Conservation (phyloP, 2,797 vertebrate genomes). For the Pteropus rufus region DNA sequence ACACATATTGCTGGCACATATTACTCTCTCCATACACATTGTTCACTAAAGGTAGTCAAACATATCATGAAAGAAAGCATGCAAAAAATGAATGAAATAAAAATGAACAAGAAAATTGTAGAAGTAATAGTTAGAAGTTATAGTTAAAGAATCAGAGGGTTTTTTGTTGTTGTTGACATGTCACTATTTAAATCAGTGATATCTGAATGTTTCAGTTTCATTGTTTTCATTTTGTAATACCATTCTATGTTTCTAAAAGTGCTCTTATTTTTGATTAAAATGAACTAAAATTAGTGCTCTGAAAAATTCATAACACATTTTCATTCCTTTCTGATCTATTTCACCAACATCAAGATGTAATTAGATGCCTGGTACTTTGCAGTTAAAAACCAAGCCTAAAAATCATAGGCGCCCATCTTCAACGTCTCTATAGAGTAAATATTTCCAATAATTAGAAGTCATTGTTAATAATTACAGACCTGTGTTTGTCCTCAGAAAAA, state of each 20-base stretch:
- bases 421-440: not conserved
- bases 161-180: not conserved
- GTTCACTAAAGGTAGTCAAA: not conserved
- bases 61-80: not conserved
- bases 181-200: not conserved
- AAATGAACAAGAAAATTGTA: not conserved
- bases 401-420: not conserved
- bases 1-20: not conserved
- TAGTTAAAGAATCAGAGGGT: not conserved
- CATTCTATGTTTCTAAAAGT: not conserved
- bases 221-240: not conserved
- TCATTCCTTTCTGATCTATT: not conserved
- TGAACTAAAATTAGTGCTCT: not conserved
- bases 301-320: constrained; percentile 21
- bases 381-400: not conserved
- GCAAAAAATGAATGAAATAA: not conserved
- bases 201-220: not conserved
- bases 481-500: not conserved
- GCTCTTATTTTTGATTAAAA: constrained; percentile 30
- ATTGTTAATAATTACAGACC: not conserved
- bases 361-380: not conserved
- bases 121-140: not conserved
- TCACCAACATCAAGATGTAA: not conserved
- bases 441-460: not conserved
- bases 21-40: not conserved